Base-by-base conservation (phyloP, 1,140 invertebrate species). In the Lucilia cuprina region DNA sequence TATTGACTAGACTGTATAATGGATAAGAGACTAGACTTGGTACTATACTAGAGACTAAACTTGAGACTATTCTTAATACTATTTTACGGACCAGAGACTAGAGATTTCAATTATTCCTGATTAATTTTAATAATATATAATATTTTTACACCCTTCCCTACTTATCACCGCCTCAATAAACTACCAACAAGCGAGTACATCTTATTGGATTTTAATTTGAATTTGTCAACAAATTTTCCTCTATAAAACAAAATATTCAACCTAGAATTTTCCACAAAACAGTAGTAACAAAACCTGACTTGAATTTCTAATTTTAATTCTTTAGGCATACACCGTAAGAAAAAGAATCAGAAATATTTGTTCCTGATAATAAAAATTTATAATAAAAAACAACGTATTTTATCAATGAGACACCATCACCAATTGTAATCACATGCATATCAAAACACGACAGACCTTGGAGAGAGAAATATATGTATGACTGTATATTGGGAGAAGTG, bases 161-260 rank as follows among this genome's bases (percentile, higher is more conserved):
- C 14, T 17, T 17, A 60, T 60, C 14, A 5, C 14, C n/a, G 8
- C 0, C n/a, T 70, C 19, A 70, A 12, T 70, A 70, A 19, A 70
- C 65, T 7, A 10, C 21, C 19, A 25, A 70, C 17, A 12, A 70
- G 65, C 65, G 19, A 70, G 47, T 50, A n/a, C 41, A 50, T 41
- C 5, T 50, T 80, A 80, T 80, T 49, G 77, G 77, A 80, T 80
- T 80, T 80, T 80, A 80, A 80, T 80, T 80, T 50, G 77, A 80
- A 80, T 17, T 80, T 80, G 77, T 80, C 77, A 80, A 80, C 77
- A 49, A 49, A 10, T 19, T 49, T 49, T 80, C 41, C 41, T 41
- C 5, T 8, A 41, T n/a, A n/a, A n/a, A n/a, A n/a, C n/a, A 41
- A 80, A 50, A 50, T 21, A 25, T 21, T 10, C 65, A 70, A 21